A percentile compares a stretch with the other conserved stretches of the same genome.
Evolutionary conservation across 2,888 invertebrate species (phyloP).

Genomic region (Drosophila glabriapex): DNA sequence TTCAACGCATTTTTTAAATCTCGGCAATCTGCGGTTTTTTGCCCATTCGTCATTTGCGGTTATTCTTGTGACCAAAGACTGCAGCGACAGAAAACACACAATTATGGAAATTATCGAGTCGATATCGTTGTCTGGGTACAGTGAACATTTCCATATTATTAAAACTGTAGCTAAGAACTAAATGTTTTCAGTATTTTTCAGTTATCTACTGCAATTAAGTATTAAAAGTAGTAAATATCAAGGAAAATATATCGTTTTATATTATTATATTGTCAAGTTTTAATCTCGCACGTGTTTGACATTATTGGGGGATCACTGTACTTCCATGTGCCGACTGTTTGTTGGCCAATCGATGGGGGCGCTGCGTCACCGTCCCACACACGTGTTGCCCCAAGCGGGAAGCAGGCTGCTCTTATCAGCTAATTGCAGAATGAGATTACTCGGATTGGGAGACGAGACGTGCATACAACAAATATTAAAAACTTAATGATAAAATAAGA

Average conservation of each 20-base stretch:
- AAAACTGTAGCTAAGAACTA: not conserved
- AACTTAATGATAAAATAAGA: not conserved
- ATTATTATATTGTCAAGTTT: too few relatives aligned
- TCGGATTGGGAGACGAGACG: not conserved
- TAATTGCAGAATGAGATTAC: slow-evolving; percentile 17
- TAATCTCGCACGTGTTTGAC: not conserved
- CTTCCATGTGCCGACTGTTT: slow-evolving; percentile 22
- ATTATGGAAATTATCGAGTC: slow-evolving; percentile 7
- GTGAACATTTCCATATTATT: not conserved
- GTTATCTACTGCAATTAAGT: not conserved
- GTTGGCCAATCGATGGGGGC: slow-evolving; percentile 22
- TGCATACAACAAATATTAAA: not conserved
- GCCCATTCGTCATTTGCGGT: slow-evolving; percentile 43
- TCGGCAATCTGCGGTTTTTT: slow-evolving; percentile 23
- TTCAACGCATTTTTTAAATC: slow-evolving; percentile 42
- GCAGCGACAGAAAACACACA: slow-evolving; percentile 13
- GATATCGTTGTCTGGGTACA: not conserved
- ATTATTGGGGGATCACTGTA: slow-evolving; percentile 3
- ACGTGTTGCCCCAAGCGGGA: slow-evolving; percentile 38
- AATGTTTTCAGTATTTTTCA: not conserved
- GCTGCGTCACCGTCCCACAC: slow-evolving; percentile 41
- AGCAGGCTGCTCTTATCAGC: slow-evolving; percentile 20
- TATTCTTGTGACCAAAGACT: slow-evolving; percentile 7
- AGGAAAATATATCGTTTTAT: not conserved
- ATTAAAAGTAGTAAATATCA: not conserved